Percentiles rank a stretch among this genome's conserved stretches.
phyloP scores from a whole-genome alignment of 1,140 invertebrate genomes.

The Zaprionus africanus region DNA sequence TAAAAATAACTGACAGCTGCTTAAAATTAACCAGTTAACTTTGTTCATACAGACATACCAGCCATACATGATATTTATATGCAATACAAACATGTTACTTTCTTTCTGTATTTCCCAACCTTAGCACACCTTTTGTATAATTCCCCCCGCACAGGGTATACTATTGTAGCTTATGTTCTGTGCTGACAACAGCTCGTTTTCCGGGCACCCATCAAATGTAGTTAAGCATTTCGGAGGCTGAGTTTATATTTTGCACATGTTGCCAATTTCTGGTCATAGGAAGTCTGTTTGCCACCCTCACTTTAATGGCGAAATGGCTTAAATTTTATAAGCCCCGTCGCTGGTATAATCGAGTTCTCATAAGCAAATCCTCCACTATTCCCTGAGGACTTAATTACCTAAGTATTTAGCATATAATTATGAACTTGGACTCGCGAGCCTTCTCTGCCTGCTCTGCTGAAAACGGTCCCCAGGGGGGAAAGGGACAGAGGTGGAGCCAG shows the following conservation, averaged over 20 bases:
- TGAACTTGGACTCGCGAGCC: constrained; percentile 51
- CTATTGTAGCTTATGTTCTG: constrained; percentile 7
- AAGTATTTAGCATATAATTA: constrained; percentile 81
- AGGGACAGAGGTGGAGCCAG: neutral
- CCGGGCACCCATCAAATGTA: constrained; percentile 8
- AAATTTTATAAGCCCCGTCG: constrained; percentile 34
- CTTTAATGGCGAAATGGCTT: constrained; percentile 27
- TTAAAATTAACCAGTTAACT: too few relatives aligned
- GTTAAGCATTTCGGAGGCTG: constrained; percentile 9
- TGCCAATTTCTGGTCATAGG: constrained; percentile 38
- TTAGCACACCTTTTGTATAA: neutral
- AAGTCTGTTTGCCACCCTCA: constrained; percentile 18
- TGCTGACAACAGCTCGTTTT: constrained; percentile 42
- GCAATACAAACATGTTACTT: too few relatives aligned
- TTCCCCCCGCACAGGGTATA: neutral
- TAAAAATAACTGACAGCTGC: too few relatives aligned
- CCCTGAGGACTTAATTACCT: constrained; percentile 72
- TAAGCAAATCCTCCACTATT: constrained; percentile 26
- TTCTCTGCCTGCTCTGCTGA: neutral
- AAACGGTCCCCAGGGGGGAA: neutral
- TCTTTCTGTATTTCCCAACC: neutral
- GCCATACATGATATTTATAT: too few relatives aligned
- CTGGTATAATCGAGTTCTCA: constrained; percentile 60
- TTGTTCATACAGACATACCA: too few relatives aligned
- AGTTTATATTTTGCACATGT: constrained; percentile 62